phyloP scores from a whole-genome alignment of 2,888 invertebrate species.

The Ornithoptera alexandrae region DNA sequence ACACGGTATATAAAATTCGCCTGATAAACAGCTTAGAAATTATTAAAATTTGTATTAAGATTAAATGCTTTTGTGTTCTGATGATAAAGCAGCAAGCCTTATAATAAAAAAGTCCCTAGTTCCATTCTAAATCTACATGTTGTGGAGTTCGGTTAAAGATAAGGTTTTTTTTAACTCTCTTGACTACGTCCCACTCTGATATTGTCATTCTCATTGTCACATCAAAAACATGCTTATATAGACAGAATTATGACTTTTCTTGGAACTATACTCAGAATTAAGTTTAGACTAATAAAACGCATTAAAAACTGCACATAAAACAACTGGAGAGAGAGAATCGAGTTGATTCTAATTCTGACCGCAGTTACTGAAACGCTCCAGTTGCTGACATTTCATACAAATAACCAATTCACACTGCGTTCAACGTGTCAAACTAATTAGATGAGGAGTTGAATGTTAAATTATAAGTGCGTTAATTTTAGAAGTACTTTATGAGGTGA shows the following conservation, averaged over 20 bases:
- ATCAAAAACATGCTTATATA: too few species aligned
- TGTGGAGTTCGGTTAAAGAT: too few species aligned
- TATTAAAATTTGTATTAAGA: too few species aligned
- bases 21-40: too few species aligned
- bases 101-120: too few species aligned
- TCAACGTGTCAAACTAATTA: background rate
- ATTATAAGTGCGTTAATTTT: background rate
- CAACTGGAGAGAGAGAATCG: background rate
- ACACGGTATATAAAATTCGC: too few species aligned
- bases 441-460: background rate
- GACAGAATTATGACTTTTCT: too few species aligned
- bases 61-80: background rate
- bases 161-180: too few species aligned
- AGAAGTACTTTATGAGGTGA: background rate
- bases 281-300: background rate
- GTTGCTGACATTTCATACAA: constrained; percentile 2
- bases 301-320: background rate
- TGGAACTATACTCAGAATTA: too few species aligned
- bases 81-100: background rate
- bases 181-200: too few species aligned
- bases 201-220: too few species aligned
- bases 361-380: background rate
- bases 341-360: background rate
- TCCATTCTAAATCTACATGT: too few species aligned
- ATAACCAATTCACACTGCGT: background rate